Evolutionary conservation across 2,113 vertebrate species (phyloP).

Genomic region (Phylloscopus whistleri): DNA sequence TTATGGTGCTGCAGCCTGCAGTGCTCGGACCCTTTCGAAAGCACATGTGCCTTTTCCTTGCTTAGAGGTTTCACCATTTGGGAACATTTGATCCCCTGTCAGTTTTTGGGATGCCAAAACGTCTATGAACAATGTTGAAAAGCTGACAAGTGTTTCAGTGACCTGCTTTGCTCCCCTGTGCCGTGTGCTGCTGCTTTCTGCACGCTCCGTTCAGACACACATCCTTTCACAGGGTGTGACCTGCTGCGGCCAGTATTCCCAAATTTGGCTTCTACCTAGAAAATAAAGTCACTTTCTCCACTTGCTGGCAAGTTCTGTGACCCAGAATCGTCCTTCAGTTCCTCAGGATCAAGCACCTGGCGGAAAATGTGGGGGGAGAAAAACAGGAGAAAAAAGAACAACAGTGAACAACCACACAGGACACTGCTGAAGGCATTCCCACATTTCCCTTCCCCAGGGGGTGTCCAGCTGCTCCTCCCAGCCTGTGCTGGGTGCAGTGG

Average conservation of each 20-base stretch:
- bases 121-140: background rate
- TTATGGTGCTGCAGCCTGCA: background rate
- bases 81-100: background rate
- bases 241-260: background rate
- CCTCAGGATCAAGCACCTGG: background rate
- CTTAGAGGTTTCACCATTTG: background rate
- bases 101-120: background rate
- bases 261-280: background rate
- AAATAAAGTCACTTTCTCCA: background rate
- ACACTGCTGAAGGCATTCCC: background rate
- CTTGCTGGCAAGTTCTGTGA: background rate
- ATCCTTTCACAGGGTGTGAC: background rate
- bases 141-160: background rate
- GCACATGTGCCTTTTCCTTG: background rate
- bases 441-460: background rate
- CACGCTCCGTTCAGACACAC: background rate
- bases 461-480: background rate
- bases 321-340: background rate
- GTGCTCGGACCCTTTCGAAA: background rate
- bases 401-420: rapidly evolving
- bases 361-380: rapidly evolving
- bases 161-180: background rate
- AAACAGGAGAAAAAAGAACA: background rate
- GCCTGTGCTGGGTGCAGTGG: background rate
- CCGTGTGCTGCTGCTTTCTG: background rate